These are phyloP conservation scores for Microplitis deprimator DNA, from an alignment of 2,888 invertebrate species.

Conservation along the genomic window DNA sequence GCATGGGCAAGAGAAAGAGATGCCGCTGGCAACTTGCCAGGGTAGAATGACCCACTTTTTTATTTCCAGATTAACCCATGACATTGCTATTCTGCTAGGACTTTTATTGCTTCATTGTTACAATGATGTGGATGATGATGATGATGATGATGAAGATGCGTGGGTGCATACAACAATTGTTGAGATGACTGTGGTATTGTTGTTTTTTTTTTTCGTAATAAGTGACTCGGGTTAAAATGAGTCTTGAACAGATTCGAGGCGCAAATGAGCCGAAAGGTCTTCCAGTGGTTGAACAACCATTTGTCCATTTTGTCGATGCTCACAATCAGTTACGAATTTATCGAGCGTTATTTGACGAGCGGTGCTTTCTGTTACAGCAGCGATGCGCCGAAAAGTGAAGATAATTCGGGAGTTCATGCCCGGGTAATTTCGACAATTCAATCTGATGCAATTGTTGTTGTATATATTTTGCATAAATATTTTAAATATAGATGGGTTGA, in stretches of 20 bases:
- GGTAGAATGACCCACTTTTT: conserved; percentile 60
- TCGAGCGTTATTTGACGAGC: not conserved
- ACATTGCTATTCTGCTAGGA: conserved; percentile 17
- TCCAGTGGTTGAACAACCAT: not conserved
- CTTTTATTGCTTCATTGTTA: conserved; percentile 22
- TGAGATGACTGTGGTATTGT: no score
- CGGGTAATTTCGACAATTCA: not conserved
- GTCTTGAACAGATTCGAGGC: not conserved
- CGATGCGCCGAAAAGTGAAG: conserved; percentile 10
- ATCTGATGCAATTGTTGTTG: conserved; percentile 9
- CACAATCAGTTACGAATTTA: conserved; percentile 12
- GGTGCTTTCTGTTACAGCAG: not conserved
- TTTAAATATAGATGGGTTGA: no score
- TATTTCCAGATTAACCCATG: conserved; percentile 39
- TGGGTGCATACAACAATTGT: not conserved
- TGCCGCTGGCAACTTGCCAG: conserved; percentile 62
- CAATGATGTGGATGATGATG: conserved; percentile 21
- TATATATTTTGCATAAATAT: not conserved
- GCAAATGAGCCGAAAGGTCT: conserved; percentile 4
- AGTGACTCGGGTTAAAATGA: not conserved
- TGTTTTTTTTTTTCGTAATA: not conserved
- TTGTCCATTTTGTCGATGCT: conserved; percentile 16
- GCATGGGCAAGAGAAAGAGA: conserved; percentile 8
- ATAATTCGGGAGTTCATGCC: conserved; percentile 14
- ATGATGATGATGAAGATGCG: conserved; percentile 17